Base-by-base conservation (phyloP, 2,888 invertebrate genomes). In the Timandra comae region DNA sequence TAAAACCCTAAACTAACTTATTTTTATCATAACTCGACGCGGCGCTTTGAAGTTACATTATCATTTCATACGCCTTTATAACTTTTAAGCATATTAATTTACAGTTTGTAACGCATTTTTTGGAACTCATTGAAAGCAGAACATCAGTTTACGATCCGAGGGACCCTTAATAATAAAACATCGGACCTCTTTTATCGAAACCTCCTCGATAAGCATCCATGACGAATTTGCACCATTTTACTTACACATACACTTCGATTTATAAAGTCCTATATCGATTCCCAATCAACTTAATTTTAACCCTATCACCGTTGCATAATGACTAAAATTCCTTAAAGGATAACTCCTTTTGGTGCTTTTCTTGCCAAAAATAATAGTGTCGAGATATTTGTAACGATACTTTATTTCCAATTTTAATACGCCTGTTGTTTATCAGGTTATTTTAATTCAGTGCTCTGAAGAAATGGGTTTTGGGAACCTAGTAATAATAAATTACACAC, bases 171-270 rank as follows among this genome's bases (percentile, higher is more conserved):
- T 76, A 78, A 79, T 78, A 79, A 80, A 77, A 78, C 66, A 76
- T 80, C 74, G 73, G 52, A 68, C 73, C 68, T 75, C 71, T 69
- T 81, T 79, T 81, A 84, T 81, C 81, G 77, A 65, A 62, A 78
- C 72, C 66, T 72, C 56, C 65, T 68, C 79, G 84, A 84, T 84
- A 85, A 84, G 74, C 77, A 79, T 72, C 81, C 82, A 81, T 81
- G 82, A 84, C 84, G 81, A 82, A 84, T 84, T 81, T 63, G 74
- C 81, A 76, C 71, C 79, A 76, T 71, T 74, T 70, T 48, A 31
- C 48, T 41, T 41, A 16, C 42, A 40, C 38, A 34, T 29, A 49
- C 43, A 39, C 32, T 35, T 39, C 40, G 43, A 49, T 45, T 39
- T 41, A 35, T 16, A 11, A 21, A 30, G 7, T 26, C 3, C 29